phyloP scores from a whole-genome alignment of 2,797 vertebrate species.

The Denticeps clupeoides region DNA sequence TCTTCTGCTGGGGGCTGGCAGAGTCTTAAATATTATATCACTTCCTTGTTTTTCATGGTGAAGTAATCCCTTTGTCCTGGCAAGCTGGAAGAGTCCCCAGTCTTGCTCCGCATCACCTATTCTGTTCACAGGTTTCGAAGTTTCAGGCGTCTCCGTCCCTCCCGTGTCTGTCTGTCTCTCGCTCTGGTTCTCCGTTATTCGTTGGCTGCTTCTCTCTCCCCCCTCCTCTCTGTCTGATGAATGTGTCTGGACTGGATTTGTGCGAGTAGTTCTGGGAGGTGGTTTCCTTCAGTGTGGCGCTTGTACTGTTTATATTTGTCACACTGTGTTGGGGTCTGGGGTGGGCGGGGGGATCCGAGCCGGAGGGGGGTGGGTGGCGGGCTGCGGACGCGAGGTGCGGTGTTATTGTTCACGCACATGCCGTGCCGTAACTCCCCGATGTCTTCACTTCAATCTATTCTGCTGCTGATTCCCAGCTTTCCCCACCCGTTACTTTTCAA shows the following conservation, averaged over 20 bases:
- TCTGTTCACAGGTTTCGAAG: constrained; percentile 48
- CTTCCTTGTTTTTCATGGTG: constrained; percentile 36
- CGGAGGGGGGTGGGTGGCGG: constrained; percentile 8
- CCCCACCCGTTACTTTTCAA: background rate
- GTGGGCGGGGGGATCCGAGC: constrained; percentile 28
- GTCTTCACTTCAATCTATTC: background rate
- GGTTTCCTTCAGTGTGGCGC: constrained; percentile 60
- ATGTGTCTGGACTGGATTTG: constrained; percentile 53
- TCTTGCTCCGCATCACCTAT: constrained; percentile 45
- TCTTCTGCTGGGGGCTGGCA: constrained; percentile 23
- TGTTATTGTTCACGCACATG: too few species aligned
- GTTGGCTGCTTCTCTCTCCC: constrained; percentile 16
- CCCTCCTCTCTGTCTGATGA: constrained; percentile 31
- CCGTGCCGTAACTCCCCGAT: too few species aligned
- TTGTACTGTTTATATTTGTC: constrained; percentile 59
- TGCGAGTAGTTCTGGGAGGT: constrained; percentile 63
- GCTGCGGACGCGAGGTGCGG: background rate
- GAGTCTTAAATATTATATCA: constrained; percentile 38
- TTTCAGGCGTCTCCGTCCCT: constrained; percentile 37
- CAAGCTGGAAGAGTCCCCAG: constrained; percentile 42
- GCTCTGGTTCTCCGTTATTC: constrained; percentile 24
- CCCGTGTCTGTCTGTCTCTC: constrained; percentile 27
- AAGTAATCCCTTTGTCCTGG: constrained; percentile 40
- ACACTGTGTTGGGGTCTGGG: too few species aligned
- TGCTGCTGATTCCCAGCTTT: too few species aligned